Evolutionary conservation across 2,113 vertebrate genomes (phyloP), one percentile per base, ranked within the genome.

Genomic region (Bubo bubo): DNA sequence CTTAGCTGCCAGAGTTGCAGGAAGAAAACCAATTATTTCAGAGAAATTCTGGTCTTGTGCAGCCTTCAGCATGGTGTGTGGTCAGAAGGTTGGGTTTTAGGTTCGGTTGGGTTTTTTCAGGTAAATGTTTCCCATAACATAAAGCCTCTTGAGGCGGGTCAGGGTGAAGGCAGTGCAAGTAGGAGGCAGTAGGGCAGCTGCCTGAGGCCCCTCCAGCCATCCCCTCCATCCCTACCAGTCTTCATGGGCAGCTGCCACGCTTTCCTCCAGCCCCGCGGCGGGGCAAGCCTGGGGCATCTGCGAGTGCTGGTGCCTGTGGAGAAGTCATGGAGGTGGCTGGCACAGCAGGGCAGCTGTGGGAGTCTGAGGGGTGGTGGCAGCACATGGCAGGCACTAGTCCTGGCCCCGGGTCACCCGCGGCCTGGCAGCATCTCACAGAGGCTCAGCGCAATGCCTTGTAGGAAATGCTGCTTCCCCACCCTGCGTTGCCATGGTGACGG

Each of bases 391-490:
- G 19, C 55, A 4, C n/a, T 30, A 53, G 39, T 84, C 15, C 77
- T 58, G 74, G 8, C 14, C 28, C 32, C 0, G 0, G 53, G 45
- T 58, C 5, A 9, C 30, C 32, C 0, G 0, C 5, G 6, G 60
- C 47, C 67, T 79, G 67, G 55, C 90, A 84, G 85, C 75, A 35
- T 37, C 88, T 81, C 59, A 2, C 73, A 39, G 85, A 83, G 37
- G 30, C 45, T 86, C 75, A 18, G 50, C 4, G 4, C 20, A 0
- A 6, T 23, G 43, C 91, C 22, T 13, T 22, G 89, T 56, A 94
- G 94, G 86, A 95, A 95, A 94, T 75, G 80, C 39, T 90, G 84
- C 87, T 76, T 96, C 85, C 85, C 79, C 73, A 85, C 82, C 58
- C 67, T 2, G 1, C 3, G 71, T 97, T 96, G 91, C 94, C 95